Evolutionary conservation across 2,888 invertebrate genomes (phyloP).

Genomic region (Coremacera marginata): DNA sequence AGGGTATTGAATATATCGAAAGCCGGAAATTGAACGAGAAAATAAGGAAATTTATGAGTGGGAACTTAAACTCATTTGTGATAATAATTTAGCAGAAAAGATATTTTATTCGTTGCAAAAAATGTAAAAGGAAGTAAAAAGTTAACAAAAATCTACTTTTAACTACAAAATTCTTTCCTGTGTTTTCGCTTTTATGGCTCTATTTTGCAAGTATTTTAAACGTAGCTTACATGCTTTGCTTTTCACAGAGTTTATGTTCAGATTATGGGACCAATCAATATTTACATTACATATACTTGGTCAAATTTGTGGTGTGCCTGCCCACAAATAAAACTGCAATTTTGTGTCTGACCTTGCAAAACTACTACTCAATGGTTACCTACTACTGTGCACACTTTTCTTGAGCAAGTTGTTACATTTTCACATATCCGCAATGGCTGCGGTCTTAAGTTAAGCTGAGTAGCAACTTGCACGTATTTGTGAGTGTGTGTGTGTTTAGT

Average conservation of each 20-base stretch:
- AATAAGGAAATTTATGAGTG: background rate
- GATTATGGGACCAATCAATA: background rate
- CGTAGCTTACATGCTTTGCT: too few species aligned
- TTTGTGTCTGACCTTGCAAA: constrained; percentile 6
- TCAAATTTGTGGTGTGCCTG: constrained; percentile 12
- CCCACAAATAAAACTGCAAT: background rate
- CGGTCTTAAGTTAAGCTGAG: background rate
- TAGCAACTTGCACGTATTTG: background rate
- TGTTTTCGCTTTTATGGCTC: too few species aligned
- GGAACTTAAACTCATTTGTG: background rate
- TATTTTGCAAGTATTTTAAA: too few species aligned
- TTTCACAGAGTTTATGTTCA: too few species aligned
- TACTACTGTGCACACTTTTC: constrained; percentile 1
- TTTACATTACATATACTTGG: constrained; percentile 6
- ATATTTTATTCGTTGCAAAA: too few species aligned
- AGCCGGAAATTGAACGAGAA: background rate
- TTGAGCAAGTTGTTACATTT: constrained; percentile 10
- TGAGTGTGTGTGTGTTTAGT: background rate
- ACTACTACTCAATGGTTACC: background rate
- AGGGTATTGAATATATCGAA: too few species aligned
- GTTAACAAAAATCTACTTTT: background rate
- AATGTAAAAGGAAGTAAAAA: background rate
- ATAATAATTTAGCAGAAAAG: too few species aligned
- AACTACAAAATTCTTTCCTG: too few species aligned
- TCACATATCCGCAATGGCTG: constrained; percentile 15